These are phyloP conservation scores for Drosophila crucigera DNA, from an alignment of 2,888 invertebrate genomes.

Conservation along the genomic window DNA sequence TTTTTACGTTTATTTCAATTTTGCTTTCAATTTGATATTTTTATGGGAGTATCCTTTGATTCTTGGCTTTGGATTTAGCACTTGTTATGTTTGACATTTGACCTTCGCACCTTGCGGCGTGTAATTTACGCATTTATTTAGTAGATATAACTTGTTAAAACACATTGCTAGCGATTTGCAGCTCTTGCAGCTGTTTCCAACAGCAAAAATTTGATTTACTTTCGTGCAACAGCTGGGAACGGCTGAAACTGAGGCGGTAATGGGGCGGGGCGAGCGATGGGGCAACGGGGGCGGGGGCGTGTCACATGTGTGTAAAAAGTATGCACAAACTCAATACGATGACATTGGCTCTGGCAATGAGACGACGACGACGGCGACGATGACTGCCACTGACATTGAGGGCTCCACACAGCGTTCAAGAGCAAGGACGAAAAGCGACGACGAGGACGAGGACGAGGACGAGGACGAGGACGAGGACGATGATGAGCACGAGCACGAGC, in stretches of 20 bases:
- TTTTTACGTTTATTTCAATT: conserved; percentile 4
- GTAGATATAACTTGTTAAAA: conserved; percentile 63
- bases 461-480: conserved; percentile 24
- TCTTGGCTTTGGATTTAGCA: conserved; percentile 29
- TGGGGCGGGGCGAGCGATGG: not conserved
- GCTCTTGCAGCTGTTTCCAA: conserved; percentile 50
- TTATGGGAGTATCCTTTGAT: conserved; percentile 15
- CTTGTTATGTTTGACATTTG: conserved; percentile 47
- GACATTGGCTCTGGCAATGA: conserved; percentile 55
- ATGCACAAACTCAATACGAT: conserved; percentile 46
- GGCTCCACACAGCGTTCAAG: conserved; percentile 60
- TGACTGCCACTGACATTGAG: conserved; percentile 58
- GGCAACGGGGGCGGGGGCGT: not conserved
- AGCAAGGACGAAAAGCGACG: conserved; percentile 60
- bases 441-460: conserved; percentile 25
- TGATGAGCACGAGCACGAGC: conserved; percentile 27
- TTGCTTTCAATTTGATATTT: conserved; percentile 5
- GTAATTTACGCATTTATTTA: conserved; percentile 56
- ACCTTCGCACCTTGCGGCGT: conserved; percentile 41
- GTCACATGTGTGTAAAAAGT: conserved; percentile 27
- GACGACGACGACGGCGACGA: conserved; percentile 6
- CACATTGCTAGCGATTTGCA: conserved; percentile 53
- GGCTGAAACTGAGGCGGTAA: not conserved
- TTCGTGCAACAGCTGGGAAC: conserved; percentile 41
- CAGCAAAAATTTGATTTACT: conserved; percentile 19